These are phyloP conservation scores for Cryptosula pallasiana DNA, from an alignment of 2,888 invertebrate genomes.

Conservation along the genomic window DNA sequence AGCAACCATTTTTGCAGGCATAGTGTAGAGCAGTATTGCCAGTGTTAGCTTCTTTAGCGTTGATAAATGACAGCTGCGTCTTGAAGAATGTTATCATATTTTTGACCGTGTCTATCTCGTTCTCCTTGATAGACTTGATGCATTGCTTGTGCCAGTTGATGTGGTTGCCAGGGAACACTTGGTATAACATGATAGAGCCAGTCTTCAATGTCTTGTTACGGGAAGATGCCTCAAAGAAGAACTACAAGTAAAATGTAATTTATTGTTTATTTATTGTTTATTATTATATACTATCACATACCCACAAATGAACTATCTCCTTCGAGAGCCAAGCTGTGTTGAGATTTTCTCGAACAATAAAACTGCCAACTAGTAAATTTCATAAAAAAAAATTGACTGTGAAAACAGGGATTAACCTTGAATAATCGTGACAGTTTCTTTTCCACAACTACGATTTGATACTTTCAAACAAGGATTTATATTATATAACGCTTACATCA, in stretches of 20 bases:
- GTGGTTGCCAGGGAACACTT: slow-evolving; percentile 49
- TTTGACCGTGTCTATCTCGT: slow-evolving; percentile 44
- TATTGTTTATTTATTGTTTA: too few relatives aligned
- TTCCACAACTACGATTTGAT: too few relatives aligned
- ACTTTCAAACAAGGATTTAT: too few relatives aligned
- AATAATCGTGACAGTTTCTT: too few relatives aligned
- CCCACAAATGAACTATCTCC: too few relatives aligned
- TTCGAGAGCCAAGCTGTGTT: too few relatives aligned
- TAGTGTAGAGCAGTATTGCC: slow-evolving; percentile 47
- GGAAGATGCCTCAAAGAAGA: slow-evolving; percentile 45
- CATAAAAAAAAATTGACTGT: too few relatives aligned
- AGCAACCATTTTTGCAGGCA: slow-evolving; percentile 45
- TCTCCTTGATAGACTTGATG: slow-evolving; percentile 42
- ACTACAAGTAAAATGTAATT: slow-evolving; percentile 34
- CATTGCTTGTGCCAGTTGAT: slow-evolving; percentile 44
- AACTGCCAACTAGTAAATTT: too few relatives aligned
- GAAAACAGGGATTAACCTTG: too few relatives aligned
- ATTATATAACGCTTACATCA: slow-evolving; percentile 35
- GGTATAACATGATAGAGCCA: slow-evolving; percentile 46
- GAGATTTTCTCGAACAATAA: too few relatives aligned
- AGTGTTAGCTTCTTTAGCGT: slow-evolving; percentile 44
- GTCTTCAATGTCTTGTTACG: slow-evolving; percentile 44
- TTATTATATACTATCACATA: too few relatives aligned
- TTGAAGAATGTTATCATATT: slow-evolving; percentile 48
- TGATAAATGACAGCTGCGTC: slow-evolving; percentile 43